Evolutionary conservation across 2,797 vertebrate species (phyloP), one percentile per base, ranked within the genome.

Genomic region (Oreortyx pictus): DNA sequence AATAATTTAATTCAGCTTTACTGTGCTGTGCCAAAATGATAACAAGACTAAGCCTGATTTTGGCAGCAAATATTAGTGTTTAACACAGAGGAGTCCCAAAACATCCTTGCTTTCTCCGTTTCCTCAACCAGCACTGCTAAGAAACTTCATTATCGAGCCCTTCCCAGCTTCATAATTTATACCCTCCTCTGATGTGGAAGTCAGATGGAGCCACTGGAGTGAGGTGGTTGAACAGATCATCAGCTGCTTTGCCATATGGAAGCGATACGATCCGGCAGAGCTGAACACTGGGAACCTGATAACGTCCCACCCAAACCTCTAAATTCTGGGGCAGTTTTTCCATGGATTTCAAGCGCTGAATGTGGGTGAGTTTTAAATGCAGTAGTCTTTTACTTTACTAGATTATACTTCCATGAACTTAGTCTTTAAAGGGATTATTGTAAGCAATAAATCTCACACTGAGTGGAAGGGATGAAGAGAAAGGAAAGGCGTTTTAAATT

Each of bases 1-100:
- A 94, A 72, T 70, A 41, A 87, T 90, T 90, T 80, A 70, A 83
- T 95, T 95, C 50, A 35, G 59, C 64, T 85, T 92, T 43, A 60
- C 62, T 3, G 1, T n/a, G 29, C 75, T 77, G 73, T 44, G 90
- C 46, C 46, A 92, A 80, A 82, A 87, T 43, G 90, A 86, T 92
- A 95, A 64, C 35, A 33, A 82, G 54, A 14, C 62, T 85, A 46
- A 95, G 57, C n/a, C 61, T 62, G 57, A 46, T 46, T 41, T 3
- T 65, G 76, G 59, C 88, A 92, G 66, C 67, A 73, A 71, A 52
- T 17, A n/a, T 1, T 43, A 54, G 23, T 4, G 20, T 39, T 87
- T 31, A 64, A 65, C 71, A 68, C 25, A 75, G 68, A 82, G 43
- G 59, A 90, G 66, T 89, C 68, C 86, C 54, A 87, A 78, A 80